Evolutionary conservation across 2,113 vertebrate genomes (phyloP).

Genomic region (Sylvilagus bachmani): DNA sequence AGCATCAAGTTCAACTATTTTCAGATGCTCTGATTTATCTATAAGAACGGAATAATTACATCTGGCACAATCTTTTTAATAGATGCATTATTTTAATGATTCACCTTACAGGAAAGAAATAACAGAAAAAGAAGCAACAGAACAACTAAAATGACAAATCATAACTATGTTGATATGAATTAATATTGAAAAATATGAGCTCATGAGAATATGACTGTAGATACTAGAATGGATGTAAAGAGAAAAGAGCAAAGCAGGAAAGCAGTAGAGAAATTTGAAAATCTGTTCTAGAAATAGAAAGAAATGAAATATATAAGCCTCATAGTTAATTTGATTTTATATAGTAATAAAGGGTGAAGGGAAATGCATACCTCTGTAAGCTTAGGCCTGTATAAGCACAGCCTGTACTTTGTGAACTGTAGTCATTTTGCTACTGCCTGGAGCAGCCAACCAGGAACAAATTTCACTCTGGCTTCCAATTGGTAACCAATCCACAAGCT

Average conservation of each 20-base stretch:
- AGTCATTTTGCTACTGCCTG: conserved; percentile 22
- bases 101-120: conserved; percentile 11
- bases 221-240: not conserved
- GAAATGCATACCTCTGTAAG: conserved; percentile 46
- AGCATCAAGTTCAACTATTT: conserved; percentile 28
- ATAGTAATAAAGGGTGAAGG: not conserved
- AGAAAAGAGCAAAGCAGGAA: conserved; percentile 17
- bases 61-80: not conserved
- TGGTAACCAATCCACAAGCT: conserved; percentile 68
- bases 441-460: conserved; percentile 57
- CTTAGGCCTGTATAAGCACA: conserved; percentile 51
- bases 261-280: conserved; percentile 16
- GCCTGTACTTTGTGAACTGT: conserved; percentile 61
- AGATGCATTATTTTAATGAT: not conserved
- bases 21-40: not conserved
- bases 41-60: conserved; percentile 24
- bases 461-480: conserved; percentile 69
- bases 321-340: conserved; percentile 3
- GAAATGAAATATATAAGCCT: not conserved
- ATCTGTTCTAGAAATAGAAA: conserved; percentile 15
- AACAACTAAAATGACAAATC: not conserved
- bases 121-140: not conserved
- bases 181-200: conserved; percentile 24
- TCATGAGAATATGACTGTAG: not conserved
- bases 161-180: conserved; percentile 11